Conservation (phyloP, 2,113 vertebrate genomes). For the Scalopus aquaticus region DNA sequence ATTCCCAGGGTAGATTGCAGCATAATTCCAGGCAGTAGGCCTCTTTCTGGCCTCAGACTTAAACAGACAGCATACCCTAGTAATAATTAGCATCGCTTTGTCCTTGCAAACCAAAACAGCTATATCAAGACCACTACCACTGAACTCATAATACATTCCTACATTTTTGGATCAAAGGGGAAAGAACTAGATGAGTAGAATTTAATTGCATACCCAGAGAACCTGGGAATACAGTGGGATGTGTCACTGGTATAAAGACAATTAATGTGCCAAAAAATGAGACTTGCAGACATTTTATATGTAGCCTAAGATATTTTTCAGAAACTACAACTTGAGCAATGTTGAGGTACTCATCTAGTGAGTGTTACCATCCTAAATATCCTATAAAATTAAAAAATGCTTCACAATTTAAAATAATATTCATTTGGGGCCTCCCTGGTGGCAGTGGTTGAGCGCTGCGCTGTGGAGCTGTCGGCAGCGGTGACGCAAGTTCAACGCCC, state of each 20-base stretch:
- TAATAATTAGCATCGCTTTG: not conserved
- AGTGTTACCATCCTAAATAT: not conserved
- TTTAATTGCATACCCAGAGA: not conserved
- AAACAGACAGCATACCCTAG: not conserved
- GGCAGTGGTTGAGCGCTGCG: too few relatives aligned
- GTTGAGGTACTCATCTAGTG: not conserved
- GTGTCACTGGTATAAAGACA: not conserved
- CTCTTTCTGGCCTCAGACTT: not conserved
- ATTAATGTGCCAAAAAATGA: not conserved
- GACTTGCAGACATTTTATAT: not conserved
- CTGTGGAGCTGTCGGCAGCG: too few relatives aligned
- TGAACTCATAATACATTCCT: not conserved
- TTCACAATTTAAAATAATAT: not conserved
- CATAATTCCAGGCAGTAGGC: not conserved
- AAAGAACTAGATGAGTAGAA: not conserved
- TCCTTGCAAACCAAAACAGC: conserved; percentile 51
- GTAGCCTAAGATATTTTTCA: not conserved
- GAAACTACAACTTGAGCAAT: conserved; percentile 9
- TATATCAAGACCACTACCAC: conserved; percentile 12
- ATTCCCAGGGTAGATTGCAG: not conserved
- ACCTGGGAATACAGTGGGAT: not conserved
- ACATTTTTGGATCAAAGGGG: not conserved
- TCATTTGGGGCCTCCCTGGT: too few relatives aligned
- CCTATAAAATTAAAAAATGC: not conserved
- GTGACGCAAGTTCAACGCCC: too few relatives aligned